Evolutionary conservation across 2,113 vertebrate genomes (phyloP).

Genomic region (Channa maculata): DNA sequence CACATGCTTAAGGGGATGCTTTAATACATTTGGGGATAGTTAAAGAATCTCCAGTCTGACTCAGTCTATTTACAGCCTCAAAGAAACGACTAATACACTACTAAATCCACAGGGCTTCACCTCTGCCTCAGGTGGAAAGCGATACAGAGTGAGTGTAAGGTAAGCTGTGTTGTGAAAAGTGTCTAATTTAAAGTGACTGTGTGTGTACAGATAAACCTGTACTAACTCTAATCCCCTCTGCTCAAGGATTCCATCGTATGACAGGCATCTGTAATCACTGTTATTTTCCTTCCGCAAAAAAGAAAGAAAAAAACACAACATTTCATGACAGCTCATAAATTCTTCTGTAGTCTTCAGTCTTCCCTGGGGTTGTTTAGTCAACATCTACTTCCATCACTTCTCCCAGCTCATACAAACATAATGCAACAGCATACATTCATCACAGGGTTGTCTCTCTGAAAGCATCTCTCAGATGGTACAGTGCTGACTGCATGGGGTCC

Average conservation of each 20-base stretch:
- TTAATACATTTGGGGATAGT: conserved; percentile 7
- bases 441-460: conserved; percentile 23
- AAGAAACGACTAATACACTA: conserved; percentile 34
- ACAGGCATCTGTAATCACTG: conserved; percentile 47
- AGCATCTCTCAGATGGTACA: conserved; percentile 18
- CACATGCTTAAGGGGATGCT: conserved; percentile 12
- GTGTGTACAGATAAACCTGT: conserved; percentile 1
- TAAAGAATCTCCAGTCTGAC: conserved; percentile 30
- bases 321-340: conserved; percentile 67
- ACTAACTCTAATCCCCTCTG: conserved; percentile 2
- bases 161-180: conserved; percentile 3
- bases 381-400: conserved; percentile 57
- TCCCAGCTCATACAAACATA: conserved; percentile 42
- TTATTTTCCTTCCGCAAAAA: conserved; percentile 56
- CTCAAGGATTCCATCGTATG: conserved; percentile 31
- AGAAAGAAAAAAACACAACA: conserved; percentile 3
- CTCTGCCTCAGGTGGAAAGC: conserved; percentile 33
- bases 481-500: conserved; percentile 23
- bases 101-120: conserved; percentile 41
- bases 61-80: conserved; percentile 27
- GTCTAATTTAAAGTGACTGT: conserved; percentile 3
- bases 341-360: conserved; percentile 51
- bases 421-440: conserved; percentile 45
- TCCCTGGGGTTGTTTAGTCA: conserved; percentile 60
- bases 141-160: background rate